Evolutionary conservation across 2,888 invertebrate species (phyloP).

Genomic region (Erebia palarica): DNA sequence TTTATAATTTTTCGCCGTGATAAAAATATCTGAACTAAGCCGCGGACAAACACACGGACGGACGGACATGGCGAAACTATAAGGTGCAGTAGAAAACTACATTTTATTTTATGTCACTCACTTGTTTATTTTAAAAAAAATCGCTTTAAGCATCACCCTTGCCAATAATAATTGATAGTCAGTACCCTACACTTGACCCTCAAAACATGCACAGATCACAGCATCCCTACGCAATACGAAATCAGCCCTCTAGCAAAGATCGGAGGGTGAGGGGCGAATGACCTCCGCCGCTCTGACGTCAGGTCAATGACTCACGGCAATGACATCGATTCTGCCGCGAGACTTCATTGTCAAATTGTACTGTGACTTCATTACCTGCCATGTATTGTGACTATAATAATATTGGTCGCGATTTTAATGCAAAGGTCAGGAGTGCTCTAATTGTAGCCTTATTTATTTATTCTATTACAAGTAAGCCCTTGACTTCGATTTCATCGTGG

Average conservation of each 20-base stretch:
- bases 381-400: too few species aligned
- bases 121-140: too few species aligned
- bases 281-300: conserved; percentile 29
- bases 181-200: conserved; percentile 20
- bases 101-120: too few species aligned
- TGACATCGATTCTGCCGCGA: conserved; percentile 25
- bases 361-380: background rate
- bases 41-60: too few species aligned
- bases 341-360: conserved; percentile 20
- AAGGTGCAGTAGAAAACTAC: too few species aligned
- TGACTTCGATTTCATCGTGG: too few species aligned
- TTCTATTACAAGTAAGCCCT: too few species aligned
- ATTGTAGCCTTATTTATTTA: too few species aligned
- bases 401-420: conserved; percentile 5
- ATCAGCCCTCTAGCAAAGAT: conserved; percentile 28
- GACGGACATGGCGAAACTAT: too few species aligned
- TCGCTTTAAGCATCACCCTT: background rate
- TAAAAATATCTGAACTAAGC: too few species aligned
- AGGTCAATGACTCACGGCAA: conserved; percentile 34
- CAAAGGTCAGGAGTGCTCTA: conserved; percentile 7
- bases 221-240: conserved; percentile 28
- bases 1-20: too few species aligned
- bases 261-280: conserved; percentile 34
- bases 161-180: background rate
- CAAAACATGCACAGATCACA: conserved; percentile 22